Conservation (phyloP, 23 tunicate genomes). For the Halocynthia aurantium region DNA sequence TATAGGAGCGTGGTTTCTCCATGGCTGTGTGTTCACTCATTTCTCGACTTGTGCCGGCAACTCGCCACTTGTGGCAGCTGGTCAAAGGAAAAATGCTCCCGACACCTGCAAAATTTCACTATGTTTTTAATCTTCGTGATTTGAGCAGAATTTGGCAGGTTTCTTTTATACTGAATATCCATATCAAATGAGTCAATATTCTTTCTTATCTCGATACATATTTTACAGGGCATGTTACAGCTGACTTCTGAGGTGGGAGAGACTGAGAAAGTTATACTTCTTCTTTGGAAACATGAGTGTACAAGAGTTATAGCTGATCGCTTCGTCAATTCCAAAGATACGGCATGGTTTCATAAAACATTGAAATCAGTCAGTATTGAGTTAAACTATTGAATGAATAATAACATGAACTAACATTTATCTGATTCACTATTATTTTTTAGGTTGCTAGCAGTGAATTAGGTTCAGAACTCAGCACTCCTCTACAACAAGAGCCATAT, state of each 20-base stretch:
- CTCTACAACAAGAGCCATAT: constrained; percentile 50
- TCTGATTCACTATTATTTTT: background rate
- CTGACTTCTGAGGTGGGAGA: constrained; percentile 42
- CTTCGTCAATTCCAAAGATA: constrained; percentile 73
- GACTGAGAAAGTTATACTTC: constrained; percentile 33
- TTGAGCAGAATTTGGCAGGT: constrained; percentile 99
- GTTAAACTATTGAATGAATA: background rate
- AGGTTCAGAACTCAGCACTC: constrained; percentile 34
- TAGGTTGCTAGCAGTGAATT: constrained; percentile 25
- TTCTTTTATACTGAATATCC: background rate
- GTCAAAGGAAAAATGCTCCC: constrained; percentile 93
- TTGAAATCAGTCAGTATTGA: constrained; percentile 47
- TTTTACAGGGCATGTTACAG: constrained; percentile 65
- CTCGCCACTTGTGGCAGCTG: constrained; percentile 84
- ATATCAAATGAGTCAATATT: background rate
- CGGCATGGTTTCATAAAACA: constrained; percentile 84
- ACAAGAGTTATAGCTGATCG: constrained; percentile 89
- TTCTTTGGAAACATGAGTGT: constrained; percentile 94
- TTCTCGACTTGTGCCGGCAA: constrained; percentile 48
- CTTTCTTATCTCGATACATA: background rate
- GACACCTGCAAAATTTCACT: constrained; percentile 99
- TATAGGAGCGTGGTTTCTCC: constrained; percentile 47
- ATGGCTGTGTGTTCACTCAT: constrained; percentile 39
- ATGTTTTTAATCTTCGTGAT: constrained; percentile 86
- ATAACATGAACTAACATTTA: no score